phyloP scores from a whole-genome alignment of 2,888 invertebrate species.

The Mycogona germanica region DNA sequence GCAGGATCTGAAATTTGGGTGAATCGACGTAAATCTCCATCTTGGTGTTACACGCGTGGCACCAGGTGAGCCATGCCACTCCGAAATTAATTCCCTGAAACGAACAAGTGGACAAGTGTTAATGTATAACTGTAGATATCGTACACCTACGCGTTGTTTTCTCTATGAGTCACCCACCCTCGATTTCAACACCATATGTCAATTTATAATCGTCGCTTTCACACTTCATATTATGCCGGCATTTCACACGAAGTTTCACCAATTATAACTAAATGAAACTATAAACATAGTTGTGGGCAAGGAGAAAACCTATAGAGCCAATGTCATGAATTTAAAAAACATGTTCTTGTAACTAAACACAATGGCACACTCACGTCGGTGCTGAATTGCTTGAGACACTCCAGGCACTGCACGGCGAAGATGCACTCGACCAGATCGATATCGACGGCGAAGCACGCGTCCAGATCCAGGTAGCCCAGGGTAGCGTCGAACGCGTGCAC shows the following conservation, averaged over 20 bases:
- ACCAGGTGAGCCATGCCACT: slow-evolving; percentile 31
- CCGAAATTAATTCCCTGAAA: slow-evolving; percentile 33
- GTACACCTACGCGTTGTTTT: no score
- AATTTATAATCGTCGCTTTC: background rate
- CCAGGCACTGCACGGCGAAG: slow-evolving; percentile 32
- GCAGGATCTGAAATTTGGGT: slow-evolving; percentile 23
- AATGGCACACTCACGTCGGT: slow-evolving; percentile 28
- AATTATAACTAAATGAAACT: no score
- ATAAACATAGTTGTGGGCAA: background rate
- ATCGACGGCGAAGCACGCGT: slow-evolving; percentile 33
- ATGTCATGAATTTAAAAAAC: no score
- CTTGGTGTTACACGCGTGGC: slow-evolving; percentile 34
- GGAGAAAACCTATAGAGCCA: no score
- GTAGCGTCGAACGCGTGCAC: slow-evolving; percentile 31
- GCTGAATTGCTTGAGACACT: slow-evolving; percentile 31
- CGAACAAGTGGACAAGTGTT: background rate
- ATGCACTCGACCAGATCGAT: slow-evolving; percentile 31
- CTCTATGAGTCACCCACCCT: no score
- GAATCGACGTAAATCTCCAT: slow-evolving; percentile 31
- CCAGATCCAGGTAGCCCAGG: slow-evolving; percentile 33
- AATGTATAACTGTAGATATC: no score
- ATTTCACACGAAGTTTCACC: no score
- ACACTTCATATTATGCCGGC: background rate
- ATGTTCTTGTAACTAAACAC: no score
- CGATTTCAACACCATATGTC: no score